A percentile compares a stretch with the other conserved stretches of the same genome.
Conservation (phyloP, 2,888 invertebrate species). For the Branchipolynoe longqiensis region DNA sequence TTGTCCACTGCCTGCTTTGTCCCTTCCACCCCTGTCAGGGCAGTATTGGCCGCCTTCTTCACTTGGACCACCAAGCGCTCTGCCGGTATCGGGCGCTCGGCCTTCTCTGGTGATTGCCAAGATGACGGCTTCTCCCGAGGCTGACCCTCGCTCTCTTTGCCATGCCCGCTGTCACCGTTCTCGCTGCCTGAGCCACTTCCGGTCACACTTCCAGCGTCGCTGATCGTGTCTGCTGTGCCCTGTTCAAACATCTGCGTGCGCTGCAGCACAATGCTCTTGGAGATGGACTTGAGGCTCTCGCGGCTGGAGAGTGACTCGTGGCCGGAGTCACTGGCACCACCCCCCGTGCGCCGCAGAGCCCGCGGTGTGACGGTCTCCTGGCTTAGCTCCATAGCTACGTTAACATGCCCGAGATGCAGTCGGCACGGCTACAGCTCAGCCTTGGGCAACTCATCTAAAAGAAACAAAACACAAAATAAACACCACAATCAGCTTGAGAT, state of each 20-base stretch:
- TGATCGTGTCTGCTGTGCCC: not conserved
- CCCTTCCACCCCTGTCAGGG: too few species aligned
- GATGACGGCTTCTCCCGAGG: constrained; percentile 1
- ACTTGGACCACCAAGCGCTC: too few species aligned
- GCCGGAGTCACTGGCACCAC: constrained; percentile 22
- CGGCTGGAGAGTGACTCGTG: constrained; percentile 40
- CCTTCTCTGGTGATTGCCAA: constrained; percentile 21
- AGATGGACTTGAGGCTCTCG: constrained; percentile 58
- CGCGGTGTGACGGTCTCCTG: constrained; percentile 24
- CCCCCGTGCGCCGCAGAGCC: not conserved
- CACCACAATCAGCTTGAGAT: too few species aligned
- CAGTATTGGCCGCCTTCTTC: too few species aligned
- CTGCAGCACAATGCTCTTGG: constrained; percentile 31
- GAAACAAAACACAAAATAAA: not conserved
- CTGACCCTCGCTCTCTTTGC: not conserved
- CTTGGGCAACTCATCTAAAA: not conserved
- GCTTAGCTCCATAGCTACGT: not conserved
- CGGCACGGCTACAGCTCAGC: not conserved
- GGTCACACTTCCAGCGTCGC: not conserved
- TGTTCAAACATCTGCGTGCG: constrained; percentile 53
- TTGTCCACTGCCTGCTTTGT: too few species aligned
- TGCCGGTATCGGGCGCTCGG: not conserved
- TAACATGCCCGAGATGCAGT: not conserved
- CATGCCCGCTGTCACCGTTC: constrained; percentile 3
- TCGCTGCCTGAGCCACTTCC: constrained; percentile 30